These are phyloP conservation scores for Mythimna pallens DNA, from an alignment of 2,888 invertebrate species.

Conservation along the genomic window DNA sequence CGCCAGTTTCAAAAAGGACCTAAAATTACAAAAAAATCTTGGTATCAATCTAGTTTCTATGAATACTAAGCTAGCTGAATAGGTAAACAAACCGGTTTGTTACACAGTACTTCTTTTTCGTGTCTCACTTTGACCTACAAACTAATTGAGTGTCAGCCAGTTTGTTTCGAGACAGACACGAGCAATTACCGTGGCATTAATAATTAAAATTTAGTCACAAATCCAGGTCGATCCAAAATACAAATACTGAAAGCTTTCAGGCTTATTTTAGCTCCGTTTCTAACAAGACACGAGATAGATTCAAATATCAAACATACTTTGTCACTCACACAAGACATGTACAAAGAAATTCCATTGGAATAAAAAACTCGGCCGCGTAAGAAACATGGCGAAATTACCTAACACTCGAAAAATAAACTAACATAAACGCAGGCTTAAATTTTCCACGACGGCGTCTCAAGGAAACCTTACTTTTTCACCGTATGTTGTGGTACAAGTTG, in stretches of 20 bases:
- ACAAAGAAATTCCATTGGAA: conserved; percentile 50
- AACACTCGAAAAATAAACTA: conserved; percentile 86
- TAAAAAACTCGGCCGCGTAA: conserved; percentile 32
- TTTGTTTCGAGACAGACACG: not conserved
- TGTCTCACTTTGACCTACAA: not conserved
- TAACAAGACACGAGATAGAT: conserved; percentile 5
- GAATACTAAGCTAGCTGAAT: not conserved
- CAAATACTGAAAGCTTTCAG: not conserved
- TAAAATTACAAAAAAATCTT: not conserved
- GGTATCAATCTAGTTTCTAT: not conserved
- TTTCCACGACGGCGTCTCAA: conserved; percentile 81
- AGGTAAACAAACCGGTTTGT: not conserved
- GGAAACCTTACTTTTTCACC: conserved; percentile 82
- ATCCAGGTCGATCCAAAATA: not conserved
- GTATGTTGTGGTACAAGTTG: conserved; percentile 61
- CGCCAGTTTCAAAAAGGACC: too few species aligned
- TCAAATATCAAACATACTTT: conserved; percentile 25
- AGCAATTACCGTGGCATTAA: not conserved
- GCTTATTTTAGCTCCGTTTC: not conserved
- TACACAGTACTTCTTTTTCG: not conserved
- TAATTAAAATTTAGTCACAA: conserved; percentile 10
- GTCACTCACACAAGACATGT: conserved; percentile 19
- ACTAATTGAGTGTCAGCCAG: not conserved
- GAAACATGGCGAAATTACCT: conserved; percentile 74
- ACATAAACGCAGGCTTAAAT: conserved; percentile 85